A percentile compares a stretch with the other conserved stretches of the same genome.
phyloP scores from a whole-genome alignment of 2,113 vertebrate genomes.

The Podarcis muralis region DNA sequence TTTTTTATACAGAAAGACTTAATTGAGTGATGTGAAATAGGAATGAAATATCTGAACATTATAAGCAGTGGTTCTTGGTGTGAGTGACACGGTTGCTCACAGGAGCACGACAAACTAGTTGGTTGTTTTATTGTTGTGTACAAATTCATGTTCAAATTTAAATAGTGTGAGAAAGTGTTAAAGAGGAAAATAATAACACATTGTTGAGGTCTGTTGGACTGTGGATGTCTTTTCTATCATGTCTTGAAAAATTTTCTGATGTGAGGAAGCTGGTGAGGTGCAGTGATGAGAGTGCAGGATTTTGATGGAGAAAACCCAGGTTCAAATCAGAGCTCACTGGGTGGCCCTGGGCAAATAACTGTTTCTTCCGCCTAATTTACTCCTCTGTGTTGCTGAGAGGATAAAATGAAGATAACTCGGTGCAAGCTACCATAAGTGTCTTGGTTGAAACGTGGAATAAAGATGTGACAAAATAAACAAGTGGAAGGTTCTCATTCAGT shows the following conservation, averaged over 20 bases:
- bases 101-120: slow-evolving; percentile 70
- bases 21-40: slow-evolving; percentile 76
- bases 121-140: slow-evolving; percentile 74
- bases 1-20: slow-evolving; percentile 79
- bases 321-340: background rate
- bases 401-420: background rate
- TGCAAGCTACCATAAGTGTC: background rate
- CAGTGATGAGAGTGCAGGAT: background rate
- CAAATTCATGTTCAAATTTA: slow-evolving; percentile 69
- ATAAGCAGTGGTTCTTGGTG: slow-evolving; percentile 66
- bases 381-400: background rate
- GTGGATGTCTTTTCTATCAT: background rate
- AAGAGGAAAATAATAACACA: slow-evolving; percentile 21
- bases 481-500: background rate
- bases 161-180: slow-evolving; percentile 62
- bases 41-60: slow-evolving; percentile 59
- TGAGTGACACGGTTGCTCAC: slow-evolving; percentile 72
- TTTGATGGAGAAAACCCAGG: background rate
- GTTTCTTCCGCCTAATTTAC: background rate
- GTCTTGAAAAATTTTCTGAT: background rate
- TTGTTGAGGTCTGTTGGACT: background rate
- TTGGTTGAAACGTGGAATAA: background rate
- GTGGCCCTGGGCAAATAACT: background rate
- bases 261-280: background rate
- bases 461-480: background rate